Conservation (phyloP, 2,888 invertebrate genomes). For the Netelia melanura region DNA sequence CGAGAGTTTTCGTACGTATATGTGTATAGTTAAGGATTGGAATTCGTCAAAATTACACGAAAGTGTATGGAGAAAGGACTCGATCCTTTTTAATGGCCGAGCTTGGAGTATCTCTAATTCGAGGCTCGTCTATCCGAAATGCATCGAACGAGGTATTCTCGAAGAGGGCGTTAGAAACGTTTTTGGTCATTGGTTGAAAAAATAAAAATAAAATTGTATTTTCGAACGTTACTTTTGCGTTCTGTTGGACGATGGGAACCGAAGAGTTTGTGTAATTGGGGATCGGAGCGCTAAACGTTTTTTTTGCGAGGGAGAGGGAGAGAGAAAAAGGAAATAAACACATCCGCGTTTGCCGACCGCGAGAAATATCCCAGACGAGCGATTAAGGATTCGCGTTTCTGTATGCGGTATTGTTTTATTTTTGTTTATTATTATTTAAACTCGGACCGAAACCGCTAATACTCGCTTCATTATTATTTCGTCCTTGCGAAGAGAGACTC, state of each 20-base stretch:
- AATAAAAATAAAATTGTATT: conserved; percentile 26
- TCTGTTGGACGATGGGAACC: not conserved
- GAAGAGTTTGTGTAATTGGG: conserved; percentile 57
- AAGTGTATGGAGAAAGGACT: conserved; percentile 43
- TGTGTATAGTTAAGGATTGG: conserved; percentile 1
- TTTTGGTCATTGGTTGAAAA: conserved; percentile 39
- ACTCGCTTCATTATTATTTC: conserved; percentile 48
- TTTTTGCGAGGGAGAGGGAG: conserved; percentile 1
- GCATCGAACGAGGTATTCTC: conserved; percentile 15
- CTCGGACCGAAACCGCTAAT: conserved; percentile 24
- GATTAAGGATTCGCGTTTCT: conserved; percentile 18
- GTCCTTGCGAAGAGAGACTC: conserved; percentile 10
- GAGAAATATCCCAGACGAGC: conserved; percentile 43
- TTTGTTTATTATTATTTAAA: not conserved
- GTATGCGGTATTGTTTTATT: conserved; percentile 11
- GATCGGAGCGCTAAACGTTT: conserved; percentile 13
- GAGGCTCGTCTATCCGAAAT: conserved; percentile 35
- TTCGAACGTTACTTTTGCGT: not conserved
- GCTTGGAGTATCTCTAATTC: conserved; percentile 60
- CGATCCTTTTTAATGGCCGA: conserved; percentile 19
- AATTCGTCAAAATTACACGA: conserved; percentile 49
- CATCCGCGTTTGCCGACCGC: not conserved
- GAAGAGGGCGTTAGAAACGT: conserved; percentile 39
- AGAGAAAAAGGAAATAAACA: conserved; percentile 14
- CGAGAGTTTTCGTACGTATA: not conserved